These are phyloP conservation scores for Eurystomus glaucurus DNA, from an alignment of 2,797 vertebrate species.

Conservation along the genomic window DNA sequence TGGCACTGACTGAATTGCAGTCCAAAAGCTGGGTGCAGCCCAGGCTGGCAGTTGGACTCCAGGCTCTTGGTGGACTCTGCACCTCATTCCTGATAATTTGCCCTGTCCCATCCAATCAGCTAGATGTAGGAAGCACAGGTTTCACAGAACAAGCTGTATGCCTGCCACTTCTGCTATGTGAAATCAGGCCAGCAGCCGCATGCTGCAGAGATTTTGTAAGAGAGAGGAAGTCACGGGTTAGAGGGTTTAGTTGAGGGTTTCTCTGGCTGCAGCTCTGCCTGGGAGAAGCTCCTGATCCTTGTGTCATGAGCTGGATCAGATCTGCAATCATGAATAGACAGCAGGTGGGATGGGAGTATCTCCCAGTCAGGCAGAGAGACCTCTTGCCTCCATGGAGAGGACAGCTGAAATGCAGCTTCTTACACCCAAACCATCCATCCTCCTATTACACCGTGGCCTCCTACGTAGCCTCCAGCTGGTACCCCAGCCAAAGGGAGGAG, in stretches of 20 bases:
- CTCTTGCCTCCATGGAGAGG: background rate
- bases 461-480: background rate
- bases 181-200: background rate
- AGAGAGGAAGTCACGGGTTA: constrained; percentile 17
- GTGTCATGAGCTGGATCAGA: background rate
- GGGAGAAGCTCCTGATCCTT: background rate
- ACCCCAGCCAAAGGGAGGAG: background rate
- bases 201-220: background rate
- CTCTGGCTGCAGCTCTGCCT: background rate
- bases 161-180: background rate
- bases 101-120: background rate
- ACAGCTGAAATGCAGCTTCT: background rate
- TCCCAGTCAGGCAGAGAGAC: background rate
- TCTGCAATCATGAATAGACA: background rate
- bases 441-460: background rate
- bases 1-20: background rate
- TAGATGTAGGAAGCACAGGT: background rate
- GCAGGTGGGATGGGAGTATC: background rate
- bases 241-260: background rate
- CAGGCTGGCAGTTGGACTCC: background rate
- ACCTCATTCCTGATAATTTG: background rate
- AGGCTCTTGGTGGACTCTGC: background rate
- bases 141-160: background rate
- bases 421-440: background rate
- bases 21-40: background rate